A percentile compares a stretch with the other conserved stretches of the same genome.
These are phyloP conservation scores for Oxyruncus cristatus DNA, from an alignment of 2,113 vertebrate genomes.

Conservation along the genomic window DNA sequence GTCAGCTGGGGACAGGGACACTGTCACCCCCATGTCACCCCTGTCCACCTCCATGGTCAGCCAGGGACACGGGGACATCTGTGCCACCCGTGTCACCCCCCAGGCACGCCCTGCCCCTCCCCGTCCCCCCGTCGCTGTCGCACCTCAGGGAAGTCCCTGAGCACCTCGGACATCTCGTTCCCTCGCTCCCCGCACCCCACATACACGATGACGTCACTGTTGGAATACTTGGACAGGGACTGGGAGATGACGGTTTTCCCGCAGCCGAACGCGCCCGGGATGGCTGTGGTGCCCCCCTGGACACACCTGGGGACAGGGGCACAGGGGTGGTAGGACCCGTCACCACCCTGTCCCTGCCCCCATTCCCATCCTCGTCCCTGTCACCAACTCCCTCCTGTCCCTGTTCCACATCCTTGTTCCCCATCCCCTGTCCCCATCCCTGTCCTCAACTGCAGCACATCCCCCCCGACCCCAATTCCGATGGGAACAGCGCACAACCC, in stretches of 20 bases:
- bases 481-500: neutral
- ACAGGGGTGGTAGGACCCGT: neutral
- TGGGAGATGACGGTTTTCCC: conserved; percentile 70
- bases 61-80: too few relatives aligned
- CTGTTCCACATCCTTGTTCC: too few relatives aligned
- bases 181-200: conserved; percentile 67
- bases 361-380: neutral
- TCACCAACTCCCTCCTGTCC: too few relatives aligned
- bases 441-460: too few relatives aligned
- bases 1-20: neutral
- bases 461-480: neutral
- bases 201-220: conserved; percentile 68
- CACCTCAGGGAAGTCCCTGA: conserved; percentile 67
- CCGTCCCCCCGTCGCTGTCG: neutral
- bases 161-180: conserved; percentile 70
- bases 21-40: neutral
- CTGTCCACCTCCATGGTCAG: neutral
- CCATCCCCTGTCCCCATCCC: too few relatives aligned
- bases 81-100: too few relatives aligned
- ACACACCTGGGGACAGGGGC: conserved; percentile 33
- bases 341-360: neutral
- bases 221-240: conserved; percentile 69
- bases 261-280: conserved; percentile 61
- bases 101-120: neutral
- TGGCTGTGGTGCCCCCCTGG: conserved; percentile 68